Percentiles rank a stretch among this genome's conserved stretches.
These are phyloP conservation scores for Cephus rjabovi DNA, from an alignment of 2,888 invertebrate genomes.

Conservation along the genomic window DNA sequence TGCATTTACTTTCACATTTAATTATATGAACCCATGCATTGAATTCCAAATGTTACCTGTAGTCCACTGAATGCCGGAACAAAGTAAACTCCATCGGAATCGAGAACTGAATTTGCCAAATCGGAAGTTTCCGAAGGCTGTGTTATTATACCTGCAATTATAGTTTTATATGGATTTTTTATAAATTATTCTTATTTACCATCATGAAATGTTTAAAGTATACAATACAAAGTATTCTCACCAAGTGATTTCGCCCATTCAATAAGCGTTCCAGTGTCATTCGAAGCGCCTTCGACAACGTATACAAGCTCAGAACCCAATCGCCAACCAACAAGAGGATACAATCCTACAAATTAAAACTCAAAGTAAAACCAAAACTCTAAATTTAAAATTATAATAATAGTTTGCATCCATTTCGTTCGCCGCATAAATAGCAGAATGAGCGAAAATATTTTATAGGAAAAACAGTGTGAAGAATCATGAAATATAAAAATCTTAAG, in stretches of 20 bases:
- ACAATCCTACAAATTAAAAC: conserved; percentile 72
- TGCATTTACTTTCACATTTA: neutral
- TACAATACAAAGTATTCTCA: conserved; percentile 46
- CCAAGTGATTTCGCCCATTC: conserved; percentile 85
- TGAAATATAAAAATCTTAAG: neutral
- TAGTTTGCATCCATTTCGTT: too few species aligned
- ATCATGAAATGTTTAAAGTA: neutral
- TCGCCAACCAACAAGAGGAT: conserved; percentile 93
- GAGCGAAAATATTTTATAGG: too few species aligned
- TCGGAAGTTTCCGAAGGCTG: conserved; percentile 75
- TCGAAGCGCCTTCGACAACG: conserved; percentile 87
- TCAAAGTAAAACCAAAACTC: neutral
- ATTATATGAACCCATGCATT: neutral
- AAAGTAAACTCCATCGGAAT: conserved; percentile 85
- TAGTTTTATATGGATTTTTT: neutral
- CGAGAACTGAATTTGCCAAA: conserved; percentile 76
- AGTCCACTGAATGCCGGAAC: conserved; percentile 91
- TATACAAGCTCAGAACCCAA: conserved; percentile 74
- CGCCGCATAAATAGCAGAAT: too few species aligned
- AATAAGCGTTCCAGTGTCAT: conserved; percentile 89
- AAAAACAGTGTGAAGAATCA: neutral
- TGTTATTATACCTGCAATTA: conserved; percentile 72
- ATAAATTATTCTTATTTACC: neutral
- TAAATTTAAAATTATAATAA: neutral
- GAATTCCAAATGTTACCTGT: conserved; percentile 71